A percentile compares a stretch with the other conserved stretches of the same genome.
Evolutionary conservation across 2,113 vertebrate species (phyloP).

Genomic region (Pongo abelii): DNA sequence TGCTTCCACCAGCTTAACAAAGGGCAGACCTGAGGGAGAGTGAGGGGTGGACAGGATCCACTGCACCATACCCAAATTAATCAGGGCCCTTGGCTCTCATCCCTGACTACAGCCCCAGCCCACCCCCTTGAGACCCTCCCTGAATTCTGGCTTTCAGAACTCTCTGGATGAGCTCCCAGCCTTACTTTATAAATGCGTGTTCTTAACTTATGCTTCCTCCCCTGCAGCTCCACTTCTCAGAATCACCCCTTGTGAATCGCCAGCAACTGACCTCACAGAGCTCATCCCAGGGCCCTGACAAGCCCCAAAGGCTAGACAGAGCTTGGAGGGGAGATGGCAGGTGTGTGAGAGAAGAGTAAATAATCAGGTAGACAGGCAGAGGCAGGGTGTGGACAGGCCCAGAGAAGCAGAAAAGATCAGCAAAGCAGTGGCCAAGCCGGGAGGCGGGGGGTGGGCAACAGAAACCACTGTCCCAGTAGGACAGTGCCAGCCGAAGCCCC

Average conservation of each 20-base stretch:
- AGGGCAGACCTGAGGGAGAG: not conserved
- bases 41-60: rapidly evolving
- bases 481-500: not conserved
- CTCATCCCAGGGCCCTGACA: not conserved
- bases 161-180: not conserved
- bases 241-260: not conserved
- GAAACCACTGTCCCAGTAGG: not conserved
- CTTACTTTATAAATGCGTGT: not conserved
- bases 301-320: not conserved
- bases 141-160: not conserved
- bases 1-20: not conserved
- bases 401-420: not conserved
- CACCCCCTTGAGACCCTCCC: not conserved
- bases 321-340: not conserved
- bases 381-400: not conserved
- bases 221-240: not conserved
- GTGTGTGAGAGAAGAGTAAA: not conserved
- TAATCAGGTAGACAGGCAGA: not conserved
- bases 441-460: no score
- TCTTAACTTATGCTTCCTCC: not conserved
- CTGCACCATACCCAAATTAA: no score
- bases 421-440: not conserved
- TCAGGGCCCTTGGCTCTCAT: not conserved
- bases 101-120: not conserved
- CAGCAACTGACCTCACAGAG: not conserved